Percentiles rank a stretch among this genome's conserved stretches.
Evolutionary conservation across 2,888 invertebrate species (phyloP).

Genomic region (Strigamia crassipes): DNA sequence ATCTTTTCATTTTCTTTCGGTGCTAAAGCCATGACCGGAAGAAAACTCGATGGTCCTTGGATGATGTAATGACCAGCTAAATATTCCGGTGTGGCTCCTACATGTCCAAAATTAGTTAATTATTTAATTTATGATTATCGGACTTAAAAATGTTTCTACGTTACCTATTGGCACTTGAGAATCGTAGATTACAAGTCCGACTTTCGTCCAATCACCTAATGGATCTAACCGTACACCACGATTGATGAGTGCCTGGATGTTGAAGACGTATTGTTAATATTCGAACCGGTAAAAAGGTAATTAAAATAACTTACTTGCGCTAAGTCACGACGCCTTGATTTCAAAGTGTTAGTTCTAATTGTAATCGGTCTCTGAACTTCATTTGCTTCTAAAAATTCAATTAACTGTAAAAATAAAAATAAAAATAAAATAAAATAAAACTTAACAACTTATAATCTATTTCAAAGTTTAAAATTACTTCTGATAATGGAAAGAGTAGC

Average conservation of each 20-base stretch:
- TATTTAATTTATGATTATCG: no score
- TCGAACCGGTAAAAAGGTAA: not conserved
- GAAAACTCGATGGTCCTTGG: conserved; percentile 91
- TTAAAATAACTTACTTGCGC: conserved; percentile 68
- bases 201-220: conserved; percentile 97
- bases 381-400: conserved; percentile 95
- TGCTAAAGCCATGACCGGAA: conserved; percentile 97
- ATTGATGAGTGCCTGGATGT: conserved; percentile 78
- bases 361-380: conserved; percentile 94
- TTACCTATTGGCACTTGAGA: conserved; percentile 91
- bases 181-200: conserved; percentile 93
- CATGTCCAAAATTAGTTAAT: not conserved
- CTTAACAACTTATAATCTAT: not conserved
- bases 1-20: conserved; percentile 94
- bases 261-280: conserved; percentile 26
- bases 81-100: conserved; percentile 94
- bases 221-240: conserved; percentile 98
- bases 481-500: conserved; percentile 83
- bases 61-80: conserved; percentile 97
- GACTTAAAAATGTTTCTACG: conserved; percentile 46
- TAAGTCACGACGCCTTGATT: conserved; percentile 81
- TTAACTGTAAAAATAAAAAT: conserved; percentile 61
- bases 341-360: conserved; percentile 92
- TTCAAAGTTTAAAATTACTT: conserved; percentile 58
- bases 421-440: not conserved